Evolutionary conservation across 2,113 vertebrate species (phyloP).

Genomic region (Psammodynastes pulverulentus): DNA sequence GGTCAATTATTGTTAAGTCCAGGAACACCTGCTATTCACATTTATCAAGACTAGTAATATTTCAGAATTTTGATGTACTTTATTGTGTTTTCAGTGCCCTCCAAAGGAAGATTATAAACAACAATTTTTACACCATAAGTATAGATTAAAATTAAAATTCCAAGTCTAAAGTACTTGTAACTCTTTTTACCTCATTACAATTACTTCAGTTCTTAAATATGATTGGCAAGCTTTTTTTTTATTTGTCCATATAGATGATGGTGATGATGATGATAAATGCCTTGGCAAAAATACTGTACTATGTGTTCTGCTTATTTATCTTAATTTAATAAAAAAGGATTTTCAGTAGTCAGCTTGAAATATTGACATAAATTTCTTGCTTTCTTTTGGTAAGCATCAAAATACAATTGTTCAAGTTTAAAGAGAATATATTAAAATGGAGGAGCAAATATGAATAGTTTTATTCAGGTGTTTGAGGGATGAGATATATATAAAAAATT

Average conservation of each 20-base stretch:
- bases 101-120: slow-evolving; percentile 19
- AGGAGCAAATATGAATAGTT: background rate
- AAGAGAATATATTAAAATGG: background rate
- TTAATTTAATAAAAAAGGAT: background rate
- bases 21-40: slow-evolving; percentile 24
- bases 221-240: background rate
- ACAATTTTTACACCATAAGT: background rate
- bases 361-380: background rate
- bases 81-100: slow-evolving; percentile 34
- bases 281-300: background rate
- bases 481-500: slow-evolving; percentile 2
- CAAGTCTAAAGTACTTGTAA: background rate
- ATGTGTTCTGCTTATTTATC: background rate
- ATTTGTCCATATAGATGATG: background rate
- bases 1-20: slow-evolving; percentile 23
- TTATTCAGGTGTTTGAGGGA: background rate
- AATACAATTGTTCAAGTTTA: slow-evolving; percentile 12
- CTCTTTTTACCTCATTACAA: background rate
- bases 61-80: slow-evolving; percentile 6
- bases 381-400: slow-evolving; percentile 11
- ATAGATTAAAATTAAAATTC: background rate
- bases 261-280: background rate
- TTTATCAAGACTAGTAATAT: background rate
- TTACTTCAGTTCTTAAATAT: slow-evolving; percentile 9
- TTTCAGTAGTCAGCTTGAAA: slow-evolving; percentile 2